Evolutionary conservation across 2,888 invertebrate species (phyloP).

Genomic region (Epirrhoe tristata): DNA sequence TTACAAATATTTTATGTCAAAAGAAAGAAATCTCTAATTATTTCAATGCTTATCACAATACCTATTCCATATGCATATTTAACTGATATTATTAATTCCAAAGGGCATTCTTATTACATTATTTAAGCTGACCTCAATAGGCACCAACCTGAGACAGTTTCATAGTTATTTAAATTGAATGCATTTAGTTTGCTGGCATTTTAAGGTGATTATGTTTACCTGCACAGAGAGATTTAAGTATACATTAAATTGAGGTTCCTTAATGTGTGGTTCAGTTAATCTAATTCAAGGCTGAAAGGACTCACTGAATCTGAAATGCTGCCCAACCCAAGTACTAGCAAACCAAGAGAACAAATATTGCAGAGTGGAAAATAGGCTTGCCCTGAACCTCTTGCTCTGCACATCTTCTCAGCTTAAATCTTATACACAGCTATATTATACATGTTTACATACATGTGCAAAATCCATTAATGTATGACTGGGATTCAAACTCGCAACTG

Average conservation of each 20-base stretch:
- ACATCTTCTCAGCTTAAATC: too few relatives aligned
- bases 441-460: too few relatives aligned
- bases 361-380: too few relatives aligned
- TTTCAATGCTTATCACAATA: conserved; percentile 5
- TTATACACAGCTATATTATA: too few relatives aligned
- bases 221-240: not conserved
- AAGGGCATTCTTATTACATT: conserved; percentile 19
- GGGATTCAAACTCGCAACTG: too few relatives aligned
- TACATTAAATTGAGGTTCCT: not conserved
- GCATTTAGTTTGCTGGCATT: conserved; percentile 12
- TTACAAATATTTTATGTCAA: not conserved
- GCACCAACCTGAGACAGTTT: conserved; percentile 6
- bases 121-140: conserved; percentile 15
- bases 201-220: not conserved
- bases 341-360: too few relatives aligned
- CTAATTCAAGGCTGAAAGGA: too few relatives aligned
- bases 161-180: conserved; percentile 23
- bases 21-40: not conserved
- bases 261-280: not conserved
- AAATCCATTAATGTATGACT: too few relatives aligned
- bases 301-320: too few relatives aligned
- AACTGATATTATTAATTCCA: conserved; percentile 7
- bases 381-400: too few relatives aligned
- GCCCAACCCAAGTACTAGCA: too few relatives aligned
- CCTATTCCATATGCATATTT: conserved; percentile 7